Base-by-base conservation (phyloP, 2,888 invertebrate species). In the Cancer borealis region DNA sequence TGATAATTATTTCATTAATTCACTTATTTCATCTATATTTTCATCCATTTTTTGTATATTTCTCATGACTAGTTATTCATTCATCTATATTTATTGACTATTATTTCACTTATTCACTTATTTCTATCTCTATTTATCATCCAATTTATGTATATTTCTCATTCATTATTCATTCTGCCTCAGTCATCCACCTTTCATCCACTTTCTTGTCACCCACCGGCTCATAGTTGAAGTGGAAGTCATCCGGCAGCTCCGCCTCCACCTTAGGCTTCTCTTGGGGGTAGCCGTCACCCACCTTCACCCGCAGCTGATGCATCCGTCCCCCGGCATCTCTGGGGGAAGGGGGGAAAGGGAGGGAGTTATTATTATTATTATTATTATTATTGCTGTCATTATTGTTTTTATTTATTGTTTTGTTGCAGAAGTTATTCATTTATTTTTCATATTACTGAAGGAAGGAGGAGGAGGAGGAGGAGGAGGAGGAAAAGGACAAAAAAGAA, bases 201-300 rank as follows among this genome's bases (percentile, higher is more conserved):
- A 17, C 46, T 45, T 89, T 90, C 73, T 26, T 10, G 4, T 21
- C 46, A 93, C 95, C 54, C 49, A 95, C 95, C 88, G 73, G 30
- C 60, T 94, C 92, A 90, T 94, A 95, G 14, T 88, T 39, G 39
- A 89, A 60, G 3, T 39, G 1, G 3, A 95, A 54, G 17, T 92
- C 94, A 5, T 17, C 73, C 12, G 95, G 95, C n/a, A 95, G 84
- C 21, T 95, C 94, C 10, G 93, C 93, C 45, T 94, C 91, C 14
- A 94, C 90, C 12, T 1, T 3, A 5, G 94, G 94, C 17, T 60
- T 45, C 21, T 92, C 94, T 8, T 87, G 49, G 17, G 94, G 94
- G 87, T 94, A 94, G 46, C 92, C 90, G 5, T 87, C n/a, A 26
- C 66, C 88, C 14, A 88, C 73, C 46, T 39, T 91, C 39, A 92